These are phyloP conservation scores for Brachymystax lenok DNA, from an alignment of 2,797 vertebrate genomes.

Conservation along the genomic window DNA sequence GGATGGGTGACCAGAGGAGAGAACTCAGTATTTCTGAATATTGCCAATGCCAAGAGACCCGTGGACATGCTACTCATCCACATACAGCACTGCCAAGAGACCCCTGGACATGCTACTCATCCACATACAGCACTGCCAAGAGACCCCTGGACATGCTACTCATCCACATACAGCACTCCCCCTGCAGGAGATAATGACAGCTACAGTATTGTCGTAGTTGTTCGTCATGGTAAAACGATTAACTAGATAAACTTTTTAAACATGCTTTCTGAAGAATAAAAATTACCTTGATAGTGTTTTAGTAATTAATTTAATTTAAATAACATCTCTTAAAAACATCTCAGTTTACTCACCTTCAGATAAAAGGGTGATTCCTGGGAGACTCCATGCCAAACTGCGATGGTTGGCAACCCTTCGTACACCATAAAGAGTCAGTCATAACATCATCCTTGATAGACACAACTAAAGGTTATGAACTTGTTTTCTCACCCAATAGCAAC, in stretches of 20 bases:
- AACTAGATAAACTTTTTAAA: background rate
- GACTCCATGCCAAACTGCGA: background rate
- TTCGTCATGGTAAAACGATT: too few species aligned
- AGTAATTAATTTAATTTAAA: background rate
- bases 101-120: too few species aligned
- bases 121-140: background rate
- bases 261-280: too few species aligned
- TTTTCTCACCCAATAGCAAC: too few species aligned
- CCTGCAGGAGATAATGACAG: background rate
- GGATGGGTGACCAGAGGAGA: background rate
- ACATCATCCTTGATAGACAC: background rate
- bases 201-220: too few species aligned
- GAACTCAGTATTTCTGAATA: background rate
- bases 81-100: background rate
- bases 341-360: too few species aligned
- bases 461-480: too few species aligned
- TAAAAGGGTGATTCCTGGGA: background rate
- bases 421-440: slow-evolving; percentile 3
- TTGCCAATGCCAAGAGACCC: background rate
- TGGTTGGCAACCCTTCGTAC: background rate
- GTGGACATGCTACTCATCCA: background rate
- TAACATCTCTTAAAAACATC: background rate
- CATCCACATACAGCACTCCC: background rate
- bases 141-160: too few species aligned
- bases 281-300: background rate